phyloP scores from a whole-genome alignment of 2,888 invertebrate species.

The Boloria selene region DNA sequence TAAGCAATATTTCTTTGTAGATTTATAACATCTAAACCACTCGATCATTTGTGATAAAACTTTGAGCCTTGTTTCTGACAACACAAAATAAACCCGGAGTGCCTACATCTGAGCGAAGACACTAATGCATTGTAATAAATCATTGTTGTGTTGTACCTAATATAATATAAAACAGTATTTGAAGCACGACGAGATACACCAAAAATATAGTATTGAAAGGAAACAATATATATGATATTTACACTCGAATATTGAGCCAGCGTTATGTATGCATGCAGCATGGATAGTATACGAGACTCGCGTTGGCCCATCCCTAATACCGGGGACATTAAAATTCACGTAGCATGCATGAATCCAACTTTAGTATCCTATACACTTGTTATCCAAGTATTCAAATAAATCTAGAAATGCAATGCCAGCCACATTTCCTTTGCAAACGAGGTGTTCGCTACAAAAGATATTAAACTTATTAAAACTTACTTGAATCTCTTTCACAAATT shows the following conservation, averaged over 20 bases:
- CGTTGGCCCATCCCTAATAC: constrained; percentile 24
- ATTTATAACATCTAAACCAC: no score
- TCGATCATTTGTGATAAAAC: no score
- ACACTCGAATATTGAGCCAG: constrained; percentile 4
- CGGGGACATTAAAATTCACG: constrained; percentile 38
- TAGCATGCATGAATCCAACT: constrained; percentile 35
- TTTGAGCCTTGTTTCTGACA: no score
- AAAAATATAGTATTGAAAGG: background rate
- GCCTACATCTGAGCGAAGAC: no score
- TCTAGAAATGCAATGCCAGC: constrained; percentile 29
- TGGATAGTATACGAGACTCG: constrained; percentile 24
- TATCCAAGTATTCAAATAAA: constrained; percentile 36
- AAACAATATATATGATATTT: constrained; percentile 5
- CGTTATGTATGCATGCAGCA: constrained; percentile 18
- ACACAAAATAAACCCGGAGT: no score
- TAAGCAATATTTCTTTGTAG: no score
- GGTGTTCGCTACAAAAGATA: constrained; percentile 5
- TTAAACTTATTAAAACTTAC: constrained; percentile 19
- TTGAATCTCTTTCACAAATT: background rate
- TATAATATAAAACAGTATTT: background rate
- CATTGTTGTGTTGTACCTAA: background rate
- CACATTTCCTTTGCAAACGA: constrained; percentile 24
- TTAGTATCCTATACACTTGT: constrained; percentile 29
- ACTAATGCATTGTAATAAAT: background rate
- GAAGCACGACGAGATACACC: background rate